These are phyloP conservation scores for Paraplagusia blochii DNA, from an alignment of 2,113 vertebrate genomes.

Conservation along the genomic window DNA sequence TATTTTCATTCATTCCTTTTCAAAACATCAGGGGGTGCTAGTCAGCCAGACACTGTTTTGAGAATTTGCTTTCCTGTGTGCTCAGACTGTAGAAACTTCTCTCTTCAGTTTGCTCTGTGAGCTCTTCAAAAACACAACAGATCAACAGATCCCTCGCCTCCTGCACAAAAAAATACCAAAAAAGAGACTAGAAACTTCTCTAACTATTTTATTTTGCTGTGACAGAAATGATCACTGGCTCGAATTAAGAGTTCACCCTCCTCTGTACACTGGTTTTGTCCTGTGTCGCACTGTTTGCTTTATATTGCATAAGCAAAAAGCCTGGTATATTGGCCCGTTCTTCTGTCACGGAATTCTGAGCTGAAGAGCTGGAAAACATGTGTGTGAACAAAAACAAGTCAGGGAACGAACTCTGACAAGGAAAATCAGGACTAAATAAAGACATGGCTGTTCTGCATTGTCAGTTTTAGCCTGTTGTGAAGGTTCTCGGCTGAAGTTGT, in stretches of 20 bases:
- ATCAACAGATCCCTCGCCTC: constrained; percentile 27
- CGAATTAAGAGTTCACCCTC: constrained; percentile 9
- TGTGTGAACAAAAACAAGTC: no score
- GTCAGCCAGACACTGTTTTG: constrained; percentile 58
- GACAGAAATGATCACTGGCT: constrained; percentile 8
- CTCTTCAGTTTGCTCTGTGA: constrained; percentile 41
- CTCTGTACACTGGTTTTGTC: constrained; percentile 9
- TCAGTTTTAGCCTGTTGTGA: constrained; percentile 47
- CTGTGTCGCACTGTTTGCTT: constrained; percentile 32
- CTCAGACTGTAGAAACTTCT: constrained; percentile 23
- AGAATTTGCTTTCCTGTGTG: constrained; percentile 26
- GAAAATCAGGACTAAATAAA: not conserved
- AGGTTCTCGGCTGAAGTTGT: constrained; percentile 50
- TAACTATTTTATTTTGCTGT: constrained; percentile 15
- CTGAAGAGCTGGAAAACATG: constrained; percentile 1
- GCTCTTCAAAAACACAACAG: constrained; percentile 41
- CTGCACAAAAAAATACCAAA: not conserved
- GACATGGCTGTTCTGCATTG: constrained; percentile 30
- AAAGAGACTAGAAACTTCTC: constrained; percentile 11
- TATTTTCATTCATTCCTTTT: not conserved
- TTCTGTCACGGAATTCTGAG: constrained; percentile 15
- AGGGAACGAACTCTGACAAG: no score
- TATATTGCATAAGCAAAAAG: constrained; percentile 28
- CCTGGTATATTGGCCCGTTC: constrained; percentile 14
- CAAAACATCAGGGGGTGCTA: constrained; percentile 72